A percentile compares a stretch with the other conserved stretches of the same genome.
Evolutionary conservation across 2,113 vertebrate species (phyloP).

Genomic region (Pedetes capensis): DNA sequence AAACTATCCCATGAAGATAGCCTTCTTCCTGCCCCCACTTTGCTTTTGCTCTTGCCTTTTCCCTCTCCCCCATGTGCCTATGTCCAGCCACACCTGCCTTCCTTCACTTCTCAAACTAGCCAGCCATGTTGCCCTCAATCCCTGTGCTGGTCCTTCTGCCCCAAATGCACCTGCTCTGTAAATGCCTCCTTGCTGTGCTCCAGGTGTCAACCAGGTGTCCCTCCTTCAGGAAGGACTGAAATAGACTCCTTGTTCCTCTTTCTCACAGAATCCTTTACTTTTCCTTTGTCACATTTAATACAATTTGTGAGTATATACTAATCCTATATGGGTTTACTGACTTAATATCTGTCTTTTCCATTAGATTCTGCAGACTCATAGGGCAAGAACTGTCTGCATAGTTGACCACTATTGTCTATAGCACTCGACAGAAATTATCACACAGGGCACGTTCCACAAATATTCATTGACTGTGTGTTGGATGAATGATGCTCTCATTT

Average conservation of each 20-base stretch:
- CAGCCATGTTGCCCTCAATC: too few relatives aligned
- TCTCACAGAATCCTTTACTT: neutral
- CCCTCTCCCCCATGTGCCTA: neutral
- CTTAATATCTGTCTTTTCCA: neutral
- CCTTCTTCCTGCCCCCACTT: neutral
- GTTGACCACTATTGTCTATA: neutral
- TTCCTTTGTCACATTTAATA: neutral
- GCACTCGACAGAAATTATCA: neutral
- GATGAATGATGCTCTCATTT: neutral
- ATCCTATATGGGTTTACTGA: neutral
- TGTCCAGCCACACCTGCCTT: neutral
- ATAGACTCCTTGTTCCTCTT: neutral
- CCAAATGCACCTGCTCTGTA: neutral
- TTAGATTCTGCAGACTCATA: neutral
- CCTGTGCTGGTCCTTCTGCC: neutral
- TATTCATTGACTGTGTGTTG: neutral
- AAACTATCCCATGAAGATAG: neutral
- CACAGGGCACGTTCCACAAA: neutral
- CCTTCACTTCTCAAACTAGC: neutral
- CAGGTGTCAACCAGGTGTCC: neutral
- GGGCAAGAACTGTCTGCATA: neutral
- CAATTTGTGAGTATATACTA: neutral
- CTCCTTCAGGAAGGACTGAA: neutral
- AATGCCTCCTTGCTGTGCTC: neutral
- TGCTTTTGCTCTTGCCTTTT: neutral